Evolutionary conservation across 2,113 vertebrate genomes (phyloP).

Genomic region (Chinchilla lanigera): DNA sequence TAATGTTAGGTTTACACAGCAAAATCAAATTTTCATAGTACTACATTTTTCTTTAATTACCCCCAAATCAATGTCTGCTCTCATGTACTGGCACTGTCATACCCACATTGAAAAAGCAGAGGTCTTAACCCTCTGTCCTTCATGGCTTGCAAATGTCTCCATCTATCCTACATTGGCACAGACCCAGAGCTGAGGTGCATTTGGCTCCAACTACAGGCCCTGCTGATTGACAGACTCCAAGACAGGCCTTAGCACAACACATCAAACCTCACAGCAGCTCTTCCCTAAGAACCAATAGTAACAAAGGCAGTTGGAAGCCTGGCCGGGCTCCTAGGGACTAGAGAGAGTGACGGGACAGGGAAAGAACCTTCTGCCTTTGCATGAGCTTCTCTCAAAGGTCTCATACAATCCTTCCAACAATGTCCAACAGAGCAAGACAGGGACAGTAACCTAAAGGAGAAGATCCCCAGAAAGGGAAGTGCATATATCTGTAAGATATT

Average conservation of each 20-base stretch:
- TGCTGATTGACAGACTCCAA: not conserved
- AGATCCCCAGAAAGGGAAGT: not conserved
- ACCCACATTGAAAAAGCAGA: not conserved
- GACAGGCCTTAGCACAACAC: not conserved
- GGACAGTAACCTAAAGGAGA: not conserved
- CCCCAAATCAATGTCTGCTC: not conserved
- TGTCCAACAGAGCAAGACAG: not conserved
- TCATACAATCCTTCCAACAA: not conserved
- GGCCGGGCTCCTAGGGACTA: no score
- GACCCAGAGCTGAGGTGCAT: not conserved
- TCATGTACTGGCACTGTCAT: not conserved
- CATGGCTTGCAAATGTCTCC: not conserved
- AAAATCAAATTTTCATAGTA: conserved; percentile 68
- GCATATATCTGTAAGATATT: not conserved
- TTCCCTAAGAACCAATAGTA: not conserved
- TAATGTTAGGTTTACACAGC: conserved; percentile 66
- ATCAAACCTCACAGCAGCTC: not conserved
- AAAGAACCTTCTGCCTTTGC: not conserved
- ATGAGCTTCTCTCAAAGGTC: not conserved
- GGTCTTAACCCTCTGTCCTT: not conserved
- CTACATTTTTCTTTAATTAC: conserved; percentile 63
- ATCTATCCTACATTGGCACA: not conserved
- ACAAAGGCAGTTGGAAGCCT: not conserved
- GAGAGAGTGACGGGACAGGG: not conserved
- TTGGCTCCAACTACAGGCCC: not conserved